phyloP scores from a whole-genome alignment of 2,113 vertebrate species.

The Peucedramus taeniatus region DNA sequence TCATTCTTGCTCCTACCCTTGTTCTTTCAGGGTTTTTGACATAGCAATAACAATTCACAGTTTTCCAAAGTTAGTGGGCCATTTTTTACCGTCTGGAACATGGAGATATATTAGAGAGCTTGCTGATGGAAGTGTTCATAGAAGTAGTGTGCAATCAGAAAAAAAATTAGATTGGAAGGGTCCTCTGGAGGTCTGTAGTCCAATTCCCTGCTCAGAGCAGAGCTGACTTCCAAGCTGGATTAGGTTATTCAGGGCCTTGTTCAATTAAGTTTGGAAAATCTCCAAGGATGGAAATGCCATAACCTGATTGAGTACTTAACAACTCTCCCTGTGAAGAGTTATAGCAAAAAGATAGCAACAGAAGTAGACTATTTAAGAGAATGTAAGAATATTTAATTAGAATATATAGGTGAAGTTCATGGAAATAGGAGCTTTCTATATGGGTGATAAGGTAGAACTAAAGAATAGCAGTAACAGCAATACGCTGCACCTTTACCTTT shows the following conservation, averaged over 20 bases:
- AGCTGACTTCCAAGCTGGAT: conserved; percentile 40
- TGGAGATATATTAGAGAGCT: not conserved
- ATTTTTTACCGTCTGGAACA: conserved; percentile 22
- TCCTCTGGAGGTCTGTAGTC: conserved; percentile 43
- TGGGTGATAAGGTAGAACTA: not conserved
- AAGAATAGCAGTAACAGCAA: not conserved
- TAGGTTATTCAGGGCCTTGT: conserved; percentile 50
- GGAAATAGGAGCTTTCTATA: not conserved
- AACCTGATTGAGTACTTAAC: not conserved
- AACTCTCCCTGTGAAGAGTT: not conserved
- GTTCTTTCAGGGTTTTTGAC: not conserved
- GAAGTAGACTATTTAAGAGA: not conserved
- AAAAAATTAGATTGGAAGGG: conserved; percentile 49
- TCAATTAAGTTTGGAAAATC: conserved; percentile 62
- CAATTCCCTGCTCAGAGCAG: conserved; percentile 32
- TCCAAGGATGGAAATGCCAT: conserved; percentile 34
- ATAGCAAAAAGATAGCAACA: not conserved
- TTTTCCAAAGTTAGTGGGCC: not conserved
- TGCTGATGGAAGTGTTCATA: not conserved
- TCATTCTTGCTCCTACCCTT: not conserved
- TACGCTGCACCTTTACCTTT: not conserved
- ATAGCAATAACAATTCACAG: not conserved
- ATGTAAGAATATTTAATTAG: not conserved
- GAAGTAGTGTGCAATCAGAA: not conserved
- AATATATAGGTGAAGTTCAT: conserved; percentile 2